A percentile compares a stretch with the other conserved stretches of the same genome.
These are phyloP conservation scores for Diachrysia chrysitis DNA, from an alignment of 2,888 invertebrate genomes.

Conservation along the genomic window DNA sequence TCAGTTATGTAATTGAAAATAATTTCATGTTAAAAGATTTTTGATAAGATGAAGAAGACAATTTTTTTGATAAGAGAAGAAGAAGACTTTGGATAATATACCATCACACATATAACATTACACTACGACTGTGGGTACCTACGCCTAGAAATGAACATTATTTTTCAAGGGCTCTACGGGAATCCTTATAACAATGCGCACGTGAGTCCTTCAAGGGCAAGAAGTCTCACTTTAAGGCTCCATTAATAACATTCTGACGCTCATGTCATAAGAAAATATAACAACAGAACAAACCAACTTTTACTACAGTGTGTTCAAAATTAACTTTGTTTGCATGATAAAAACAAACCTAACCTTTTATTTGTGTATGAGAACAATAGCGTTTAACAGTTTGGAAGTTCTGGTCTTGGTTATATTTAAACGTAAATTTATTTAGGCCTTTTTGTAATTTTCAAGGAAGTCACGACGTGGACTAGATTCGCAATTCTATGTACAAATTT, in stretches of 20 bases:
- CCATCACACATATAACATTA: no score
- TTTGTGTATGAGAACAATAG: background rate
- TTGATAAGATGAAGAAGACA: no score
- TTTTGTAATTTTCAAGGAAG: background rate
- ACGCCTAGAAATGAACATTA: conserved; percentile 10
- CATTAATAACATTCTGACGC: conserved; percentile 17
- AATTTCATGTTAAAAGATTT: no score
- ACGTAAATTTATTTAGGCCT: background rate
- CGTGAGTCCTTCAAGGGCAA: background rate
- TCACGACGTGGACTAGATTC: background rate
- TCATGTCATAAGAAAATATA: background rate
- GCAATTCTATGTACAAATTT: background rate
- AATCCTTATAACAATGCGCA: conserved; percentile 13
- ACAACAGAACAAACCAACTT: background rate
- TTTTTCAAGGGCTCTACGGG: conserved; percentile 5
- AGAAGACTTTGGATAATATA: no score
- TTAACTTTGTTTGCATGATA: background rate
- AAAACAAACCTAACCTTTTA: background rate
- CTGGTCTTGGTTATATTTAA: background rate
- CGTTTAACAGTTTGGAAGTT: background rate
- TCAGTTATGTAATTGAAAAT: no score
- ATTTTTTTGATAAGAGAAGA: no score
- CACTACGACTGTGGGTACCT: background rate
- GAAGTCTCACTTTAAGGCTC: conserved; percentile 8
- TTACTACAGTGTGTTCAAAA: background rate